Base-by-base conservation (phyloP, 2,888 invertebrate genomes). In the Rhimphoctona megacephalus region DNA sequence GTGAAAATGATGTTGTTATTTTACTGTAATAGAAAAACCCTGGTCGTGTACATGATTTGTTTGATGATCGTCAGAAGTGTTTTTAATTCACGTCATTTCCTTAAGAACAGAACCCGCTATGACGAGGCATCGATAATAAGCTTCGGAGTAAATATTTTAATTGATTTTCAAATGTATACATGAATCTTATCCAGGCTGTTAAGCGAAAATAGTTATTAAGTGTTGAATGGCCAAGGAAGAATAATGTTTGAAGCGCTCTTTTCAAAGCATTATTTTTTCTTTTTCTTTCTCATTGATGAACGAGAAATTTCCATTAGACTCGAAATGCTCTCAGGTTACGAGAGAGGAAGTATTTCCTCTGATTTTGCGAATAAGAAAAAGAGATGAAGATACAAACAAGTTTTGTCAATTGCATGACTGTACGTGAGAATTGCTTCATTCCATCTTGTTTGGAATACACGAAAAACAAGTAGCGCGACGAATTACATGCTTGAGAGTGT, bases 251-350 rank as follows among this genome's bases (percentile, higher is more conserved):
- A 25, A 52, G 72, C 74, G 72, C 83, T 70, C 83, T 85, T 52
- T 49, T 25, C 43, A 43, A 11, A 43, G 11, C 1, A 43, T 14
- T 70, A 81, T 86, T 52, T 61, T 39, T 33, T 73, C 17, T 78
- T 54, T 81, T 17, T 57, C 76, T 82, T 9, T 70, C 78, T 81
- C 73, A 36, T 85, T 89, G 86, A 88, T 87, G 85, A 91, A 92
- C 92, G 90, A 89, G 92, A 90, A 92, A 92, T 90, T 92, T 91
- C 92, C 92, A 93, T 93, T 92, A 92, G 90, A 85, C 90, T 89
- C 89, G 89, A 89, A 88, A 88, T 87, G 89, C n/a, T 83, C 85
- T 84, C 85, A 79, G 66, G 73, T 69, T 81, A 80, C 73, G 46
- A 84, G 76, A 78, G 70, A 33, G 39, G 64, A 79, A 67, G 81